Evolutionary conservation across 1,140 invertebrate species (phyloP).

Genomic region (Tetraneura akinire): DNA sequence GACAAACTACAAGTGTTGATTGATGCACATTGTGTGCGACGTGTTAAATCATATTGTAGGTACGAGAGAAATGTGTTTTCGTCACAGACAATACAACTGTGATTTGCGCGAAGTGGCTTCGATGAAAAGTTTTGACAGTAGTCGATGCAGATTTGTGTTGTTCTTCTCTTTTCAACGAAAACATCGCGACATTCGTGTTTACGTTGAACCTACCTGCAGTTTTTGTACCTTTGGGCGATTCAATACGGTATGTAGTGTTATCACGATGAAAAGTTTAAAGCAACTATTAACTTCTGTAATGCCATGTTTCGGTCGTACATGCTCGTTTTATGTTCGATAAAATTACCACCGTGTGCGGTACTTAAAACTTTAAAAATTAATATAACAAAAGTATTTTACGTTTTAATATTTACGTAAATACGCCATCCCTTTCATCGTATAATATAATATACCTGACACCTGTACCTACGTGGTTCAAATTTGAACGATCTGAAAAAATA

Average conservation of each 20-base stretch:
- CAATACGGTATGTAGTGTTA: not conserved
- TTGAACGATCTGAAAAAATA: too few species aligned
- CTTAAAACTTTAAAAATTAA: too few species aligned
- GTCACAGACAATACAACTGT: not conserved
- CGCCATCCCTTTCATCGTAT: too few species aligned
- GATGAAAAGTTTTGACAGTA: not conserved
- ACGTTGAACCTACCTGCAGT: too few species aligned
- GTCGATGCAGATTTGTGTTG: not conserved
- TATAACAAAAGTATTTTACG: too few species aligned
- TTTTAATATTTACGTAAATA: too few species aligned
- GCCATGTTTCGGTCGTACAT: too few species aligned
- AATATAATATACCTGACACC: too few species aligned
- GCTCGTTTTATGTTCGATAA: too few species aligned
- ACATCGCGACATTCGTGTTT: not conserved
- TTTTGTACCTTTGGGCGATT: not conserved
- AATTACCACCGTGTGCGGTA: too few species aligned
- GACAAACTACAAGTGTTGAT: not conserved
- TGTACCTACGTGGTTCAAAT: too few species aligned
- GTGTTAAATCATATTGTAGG: not conserved
- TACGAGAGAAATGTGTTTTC: not conserved
- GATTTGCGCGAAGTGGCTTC: conserved; percentile 1
- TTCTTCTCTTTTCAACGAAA: not conserved
- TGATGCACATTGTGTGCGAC: not conserved
- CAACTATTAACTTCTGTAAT: not conserved
- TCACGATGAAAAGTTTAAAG: not conserved